Conservation (phyloP, 2,797 vertebrate species). For the Poecilia gillii region DNA sequence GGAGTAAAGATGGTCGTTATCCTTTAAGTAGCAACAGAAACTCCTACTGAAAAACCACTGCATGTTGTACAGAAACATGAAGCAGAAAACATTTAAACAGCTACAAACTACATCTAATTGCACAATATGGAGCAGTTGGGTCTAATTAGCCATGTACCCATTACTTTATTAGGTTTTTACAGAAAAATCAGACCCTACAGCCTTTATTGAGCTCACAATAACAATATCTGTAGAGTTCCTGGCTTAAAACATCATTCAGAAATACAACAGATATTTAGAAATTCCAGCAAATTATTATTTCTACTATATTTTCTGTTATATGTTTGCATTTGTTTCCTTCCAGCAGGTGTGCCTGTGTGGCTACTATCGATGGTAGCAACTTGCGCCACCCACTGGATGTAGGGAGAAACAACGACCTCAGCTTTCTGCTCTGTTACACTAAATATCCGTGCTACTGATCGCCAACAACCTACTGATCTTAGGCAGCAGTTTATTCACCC, state of each 20-base stretch:
- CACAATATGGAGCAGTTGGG: background rate
- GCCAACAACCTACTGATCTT: too few species aligned
- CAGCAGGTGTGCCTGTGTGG: too few species aligned
- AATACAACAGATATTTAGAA: too few species aligned
- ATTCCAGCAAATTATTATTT: background rate
- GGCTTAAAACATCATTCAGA: background rate
- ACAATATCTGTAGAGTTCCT: background rate
- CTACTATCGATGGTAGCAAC: too few species aligned
- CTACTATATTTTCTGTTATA: background rate
- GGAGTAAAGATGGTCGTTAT: background rate
- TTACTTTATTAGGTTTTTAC: slow-evolving; percentile 7
- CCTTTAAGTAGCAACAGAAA: slow-evolving; percentile 1
- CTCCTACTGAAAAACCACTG: background rate
- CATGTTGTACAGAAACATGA: background rate
- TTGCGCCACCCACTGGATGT: too few species aligned
- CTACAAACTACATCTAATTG: slow-evolving; percentile 5
- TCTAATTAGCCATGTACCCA: slow-evolving; percentile 3
- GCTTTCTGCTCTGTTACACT: too few species aligned
- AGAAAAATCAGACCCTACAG: background rate
- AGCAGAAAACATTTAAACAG: slow-evolving; percentile 3
- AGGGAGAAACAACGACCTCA: too few species aligned
- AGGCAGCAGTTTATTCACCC: too few species aligned
- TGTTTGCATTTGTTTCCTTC: background rate
- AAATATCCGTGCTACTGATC: too few species aligned
- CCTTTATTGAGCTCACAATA: background rate